Evolutionary conservation across 2,888 invertebrate species (phyloP).

Genomic region (Agrotis ipsilon): DNA sequence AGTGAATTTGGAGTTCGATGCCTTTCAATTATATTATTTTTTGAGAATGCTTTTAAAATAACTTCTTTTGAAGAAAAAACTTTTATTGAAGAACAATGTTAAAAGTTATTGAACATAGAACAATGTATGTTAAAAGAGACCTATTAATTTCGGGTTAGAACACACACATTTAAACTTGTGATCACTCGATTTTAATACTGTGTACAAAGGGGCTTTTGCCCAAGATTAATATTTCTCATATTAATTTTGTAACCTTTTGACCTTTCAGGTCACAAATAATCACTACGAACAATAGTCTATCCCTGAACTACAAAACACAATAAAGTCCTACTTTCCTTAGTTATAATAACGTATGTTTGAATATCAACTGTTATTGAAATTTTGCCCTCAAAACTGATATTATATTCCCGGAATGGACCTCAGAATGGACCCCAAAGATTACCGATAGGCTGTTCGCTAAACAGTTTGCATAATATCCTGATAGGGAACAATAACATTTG

Average conservation of each 20-base stretch:
- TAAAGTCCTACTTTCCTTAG: slow-evolving; percentile 3
- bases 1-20: too few relatives aligned
- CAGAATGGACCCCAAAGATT: slow-evolving; percentile 60
- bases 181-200: too few relatives aligned
- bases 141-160: too few relatives aligned
- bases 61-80: too few relatives aligned
- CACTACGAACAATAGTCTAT: slow-evolving; percentile 1
- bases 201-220: background rate
- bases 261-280: slow-evolving; percentile 7
- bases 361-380: slow-evolving; percentile 55
- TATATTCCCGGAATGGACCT: slow-evolving; percentile 57
- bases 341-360: slow-evolving; percentile 43
- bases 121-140: too few relatives aligned
- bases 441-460: slow-evolving; percentile 50
- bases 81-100: too few relatives aligned
- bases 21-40: too few relatives aligned
- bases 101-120: too few relatives aligned
- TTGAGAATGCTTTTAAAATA: too few relatives aligned
- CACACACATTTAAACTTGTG: too few relatives aligned
- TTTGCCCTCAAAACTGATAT: slow-evolving; percentile 50
- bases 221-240: background rate
- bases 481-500: slow-evolving; percentile 54
- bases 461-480: slow-evolving; percentile 63
- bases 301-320: background rate
- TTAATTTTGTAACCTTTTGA: slow-evolving; percentile 20